These are phyloP conservation scores for Patagioenas fasciata DNA, from an alignment of 2,113 vertebrate species.

Conservation along the genomic window DNA sequence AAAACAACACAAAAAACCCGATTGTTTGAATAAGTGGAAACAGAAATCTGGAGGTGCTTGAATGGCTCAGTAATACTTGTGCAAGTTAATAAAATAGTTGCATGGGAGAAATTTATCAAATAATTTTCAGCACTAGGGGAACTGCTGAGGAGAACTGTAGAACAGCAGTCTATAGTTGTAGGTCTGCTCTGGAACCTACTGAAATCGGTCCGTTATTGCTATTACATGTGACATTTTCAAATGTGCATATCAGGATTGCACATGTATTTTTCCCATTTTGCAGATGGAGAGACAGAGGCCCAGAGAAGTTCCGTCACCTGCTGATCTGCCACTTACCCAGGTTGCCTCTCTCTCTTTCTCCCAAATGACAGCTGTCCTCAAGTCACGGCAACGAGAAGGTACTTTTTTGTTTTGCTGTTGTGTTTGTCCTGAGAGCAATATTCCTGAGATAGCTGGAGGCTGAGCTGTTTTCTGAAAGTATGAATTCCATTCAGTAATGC, in stretches of 20 bases:
- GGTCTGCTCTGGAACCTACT: background rate
- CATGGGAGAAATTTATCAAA: background rate
- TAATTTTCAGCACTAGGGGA: background rate
- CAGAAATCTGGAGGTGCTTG: background rate
- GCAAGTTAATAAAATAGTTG: background rate
- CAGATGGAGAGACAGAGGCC: background rate
- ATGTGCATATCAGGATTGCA: background rate
- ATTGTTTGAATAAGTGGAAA: background rate
- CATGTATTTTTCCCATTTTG: background rate
- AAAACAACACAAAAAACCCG: background rate
- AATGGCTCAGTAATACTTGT: background rate
- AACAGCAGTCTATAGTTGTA: background rate
- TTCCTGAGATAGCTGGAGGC: background rate
- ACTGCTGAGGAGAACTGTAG: background rate
- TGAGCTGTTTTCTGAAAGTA: background rate
- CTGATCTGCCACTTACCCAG: background rate
- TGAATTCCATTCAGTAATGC: background rate
- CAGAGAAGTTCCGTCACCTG: background rate
- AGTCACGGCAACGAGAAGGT: background rate
- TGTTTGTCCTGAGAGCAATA: background rate
- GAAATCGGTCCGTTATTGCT: background rate
- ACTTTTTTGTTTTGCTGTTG: background rate
- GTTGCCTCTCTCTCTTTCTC: background rate
- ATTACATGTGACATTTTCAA: background rate
- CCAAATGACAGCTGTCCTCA: background rate